Evolutionary conservation across 2,113 vertebrate species (phyloP), one percentile per base, ranked within the genome.

Genomic region (Neopipo cinnamomea): DNA sequence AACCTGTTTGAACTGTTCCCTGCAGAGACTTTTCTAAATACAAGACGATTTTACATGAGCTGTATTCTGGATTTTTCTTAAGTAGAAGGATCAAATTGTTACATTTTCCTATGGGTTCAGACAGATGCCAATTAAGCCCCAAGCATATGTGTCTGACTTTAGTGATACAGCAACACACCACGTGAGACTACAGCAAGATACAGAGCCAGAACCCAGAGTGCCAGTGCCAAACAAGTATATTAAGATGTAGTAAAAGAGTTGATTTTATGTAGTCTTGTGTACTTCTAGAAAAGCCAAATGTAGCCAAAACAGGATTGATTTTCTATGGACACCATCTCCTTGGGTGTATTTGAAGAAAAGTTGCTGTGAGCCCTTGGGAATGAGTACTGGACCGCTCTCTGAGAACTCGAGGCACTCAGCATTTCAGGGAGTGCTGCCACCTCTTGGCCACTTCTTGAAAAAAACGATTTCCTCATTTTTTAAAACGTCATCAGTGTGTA

Each of bases 401-500:
- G 47, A 85, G 94, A 93, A 82, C 82, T 79, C 67, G 84, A 46
- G 85, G 53, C 62, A 3, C 50, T 31, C 41, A 68, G 86, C 65
- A 67, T 74, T 63, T 95, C 77, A 49, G 90, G 80, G n/a, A 62
- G 95, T 94, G 94, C 96, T 98, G 97, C 98, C 98, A 97, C 89
- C 98, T 98, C 91, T 97, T 76, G 98, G 97, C 62, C 61, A 77
- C 50, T 95, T 71, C 22, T 14, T 67, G 91, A 61, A 95, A 82
- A 93, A 91, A 53, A 63, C 50, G n/a, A 41, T 79, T 72, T 37
- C 24, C 35, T 78, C 62, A 8, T 61, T 81, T 93, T 86, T 79
- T 12, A 81, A 87, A 93, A 88, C 39, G 68, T 94, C 82, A 22
- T 44, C 56, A 66, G n/a, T 14, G 22, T 68, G 30, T 84, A 93